Evolutionary conservation across 2,888 invertebrate species (phyloP).

Genomic region (Invenusta paracnida): DNA sequence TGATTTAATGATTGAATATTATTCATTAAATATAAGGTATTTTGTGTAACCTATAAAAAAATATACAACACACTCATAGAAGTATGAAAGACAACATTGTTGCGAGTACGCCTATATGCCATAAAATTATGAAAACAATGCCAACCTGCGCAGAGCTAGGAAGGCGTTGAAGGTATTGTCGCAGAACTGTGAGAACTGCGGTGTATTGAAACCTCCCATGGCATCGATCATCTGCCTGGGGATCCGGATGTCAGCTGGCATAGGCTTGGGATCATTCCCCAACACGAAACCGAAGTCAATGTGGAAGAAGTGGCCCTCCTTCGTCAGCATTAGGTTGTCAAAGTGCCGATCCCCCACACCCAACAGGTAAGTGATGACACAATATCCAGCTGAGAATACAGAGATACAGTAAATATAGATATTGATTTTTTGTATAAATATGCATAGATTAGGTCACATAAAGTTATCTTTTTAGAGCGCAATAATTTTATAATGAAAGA

Average conservation of each 20-base stretch:
- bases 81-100: too few species aligned
- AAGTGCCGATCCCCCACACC: constrained; percentile 96
- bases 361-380: constrained; percentile 91
- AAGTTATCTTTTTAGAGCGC: too few species aligned
- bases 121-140: constrained; percentile 4
- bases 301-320: constrained; percentile 83
- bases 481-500: too few species aligned
- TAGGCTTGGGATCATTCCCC: constrained; percentile 93
- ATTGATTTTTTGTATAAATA: not conserved
- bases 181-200: constrained; percentile 86
- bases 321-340: constrained; percentile 88
- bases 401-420: not conserved
- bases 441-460: not conserved
- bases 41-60: not conserved
- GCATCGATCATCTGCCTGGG: constrained; percentile 98
- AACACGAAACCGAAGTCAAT: constrained; percentile 96
- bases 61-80: too few species aligned
- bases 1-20: not conserved
- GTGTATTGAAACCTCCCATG: constrained; percentile 65
- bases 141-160: constrained; percentile 82
- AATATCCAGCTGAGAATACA: constrained; percentile 80
- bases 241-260: constrained; percentile 97
- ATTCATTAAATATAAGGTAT: not conserved
- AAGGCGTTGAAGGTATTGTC: constrained; percentile 89
- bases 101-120: too few species aligned